These are phyloP conservation scores for Dendrophyllia cribrosa DNA, from an alignment of 64 coral and sea anemone genomes.

Conservation along the genomic window DNA sequence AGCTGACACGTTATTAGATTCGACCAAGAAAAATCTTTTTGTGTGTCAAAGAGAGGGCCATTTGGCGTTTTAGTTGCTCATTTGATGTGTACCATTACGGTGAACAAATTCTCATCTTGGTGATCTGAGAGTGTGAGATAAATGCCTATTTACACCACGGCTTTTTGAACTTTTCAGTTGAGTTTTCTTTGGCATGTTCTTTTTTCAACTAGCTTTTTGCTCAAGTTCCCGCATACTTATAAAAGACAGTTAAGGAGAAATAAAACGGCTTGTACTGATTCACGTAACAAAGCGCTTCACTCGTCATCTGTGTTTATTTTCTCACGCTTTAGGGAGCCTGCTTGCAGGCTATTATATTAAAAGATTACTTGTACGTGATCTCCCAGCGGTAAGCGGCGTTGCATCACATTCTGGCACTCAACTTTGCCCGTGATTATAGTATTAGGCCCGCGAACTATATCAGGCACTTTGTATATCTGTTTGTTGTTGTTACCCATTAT, in stretches of 20 bases:
- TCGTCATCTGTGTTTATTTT: too few species aligned
- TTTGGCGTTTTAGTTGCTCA: neutral
- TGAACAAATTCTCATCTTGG: neutral
- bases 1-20: neutral
- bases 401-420: too few species aligned
- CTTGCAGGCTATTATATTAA: too few species aligned
- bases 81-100: neutral
- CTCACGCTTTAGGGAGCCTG: too few species aligned
- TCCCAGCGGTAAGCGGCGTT: too few species aligned
- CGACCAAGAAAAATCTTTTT: slow-evolving; percentile 18
- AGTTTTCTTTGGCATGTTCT: slow-evolving; percentile 14
- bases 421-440: too few species aligned
- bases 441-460: too few species aligned
- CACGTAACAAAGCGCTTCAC: too few species aligned
- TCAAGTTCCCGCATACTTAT: slow-evolving; percentile 17
- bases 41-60: slow-evolving; percentile 11
- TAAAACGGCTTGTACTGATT: neutral
- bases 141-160: slow-evolving; percentile 5
- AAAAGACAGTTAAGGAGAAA: slow-evolving; percentile 21
- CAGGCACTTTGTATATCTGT: too few species aligned
- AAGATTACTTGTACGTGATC: too few species aligned
- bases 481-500: too few species aligned
- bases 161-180: neutral
- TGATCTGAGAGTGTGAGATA: slow-evolving; percentile 12
- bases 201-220: neutral